Conservation (phyloP, 1,140 invertebrate genomes). For the Drepana arcuata region DNA sequence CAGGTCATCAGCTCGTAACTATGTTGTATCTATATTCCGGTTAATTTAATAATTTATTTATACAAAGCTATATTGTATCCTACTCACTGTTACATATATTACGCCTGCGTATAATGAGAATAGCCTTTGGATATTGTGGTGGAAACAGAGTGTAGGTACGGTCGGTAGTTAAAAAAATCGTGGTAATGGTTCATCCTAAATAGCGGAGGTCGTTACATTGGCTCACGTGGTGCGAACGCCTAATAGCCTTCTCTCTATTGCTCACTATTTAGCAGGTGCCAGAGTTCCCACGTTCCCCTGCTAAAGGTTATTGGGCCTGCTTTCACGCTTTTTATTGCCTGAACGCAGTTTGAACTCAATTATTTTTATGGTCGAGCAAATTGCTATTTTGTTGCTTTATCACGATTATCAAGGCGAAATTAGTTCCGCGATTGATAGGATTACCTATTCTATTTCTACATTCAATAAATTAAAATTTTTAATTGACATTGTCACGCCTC, state of each 20-base stretch:
- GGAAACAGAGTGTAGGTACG: no score
- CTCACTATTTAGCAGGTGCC: slow-evolving; percentile 53
- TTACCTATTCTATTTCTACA: slow-evolving; percentile 12
- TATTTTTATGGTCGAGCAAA: slow-evolving; percentile 69
- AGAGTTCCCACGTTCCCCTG: slow-evolving; percentile 51
- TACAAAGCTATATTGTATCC: no score
- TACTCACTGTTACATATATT: no score
- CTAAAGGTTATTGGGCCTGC: slow-evolving; percentile 64
- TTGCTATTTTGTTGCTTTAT: slow-evolving; percentile 70
- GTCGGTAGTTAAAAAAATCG: no score
- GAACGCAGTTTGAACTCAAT: slow-evolving; percentile 70
- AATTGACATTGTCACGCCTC: no score
- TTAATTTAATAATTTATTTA: no score
- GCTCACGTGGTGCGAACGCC: slow-evolving; percentile 38
- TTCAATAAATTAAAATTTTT: no score
- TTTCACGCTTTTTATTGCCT: slow-evolving; percentile 69
- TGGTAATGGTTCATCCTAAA: slow-evolving; percentile 34
- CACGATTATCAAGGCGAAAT: slow-evolving; percentile 65
- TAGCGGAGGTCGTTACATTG: slow-evolving; percentile 43
- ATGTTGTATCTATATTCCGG: no score
- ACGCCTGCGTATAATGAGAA: no score
- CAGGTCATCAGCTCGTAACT: no score
- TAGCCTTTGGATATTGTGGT: no score
- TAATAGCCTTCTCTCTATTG: slow-evolving; percentile 57
- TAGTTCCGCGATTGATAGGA: slow-evolving; percentile 57